A percentile compares a stretch with the other conserved stretches of the same genome.
Conservation (phyloP, 2,888 invertebrate species). For the Orgyia antiqua region DNA sequence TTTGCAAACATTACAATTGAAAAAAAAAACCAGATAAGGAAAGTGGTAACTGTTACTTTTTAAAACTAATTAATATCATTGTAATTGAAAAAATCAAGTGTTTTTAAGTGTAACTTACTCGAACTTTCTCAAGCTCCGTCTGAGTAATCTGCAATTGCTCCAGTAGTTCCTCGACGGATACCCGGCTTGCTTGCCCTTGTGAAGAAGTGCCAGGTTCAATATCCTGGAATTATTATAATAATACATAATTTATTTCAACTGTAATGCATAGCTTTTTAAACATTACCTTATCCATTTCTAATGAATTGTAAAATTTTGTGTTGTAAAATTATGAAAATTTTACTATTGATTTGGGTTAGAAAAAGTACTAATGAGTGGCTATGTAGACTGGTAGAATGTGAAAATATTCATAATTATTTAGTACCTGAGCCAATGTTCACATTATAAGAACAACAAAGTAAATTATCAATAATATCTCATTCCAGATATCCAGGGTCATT, state of each 20-base stretch:
- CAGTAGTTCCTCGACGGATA: constrained; percentile 88
- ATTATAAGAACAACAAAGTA: too few relatives aligned
- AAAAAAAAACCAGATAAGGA: constrained; percentile 11
- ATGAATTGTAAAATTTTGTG: too few relatives aligned
- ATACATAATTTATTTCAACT: too few relatives aligned
- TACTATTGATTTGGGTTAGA: too few relatives aligned
- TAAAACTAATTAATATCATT: constrained; percentile 16
- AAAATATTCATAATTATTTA: too few relatives aligned
- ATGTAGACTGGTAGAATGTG: too few relatives aligned
- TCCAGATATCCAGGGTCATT: too few relatives aligned
- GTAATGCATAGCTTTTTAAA: too few relatives aligned
- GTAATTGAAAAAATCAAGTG: constrained; percentile 11
- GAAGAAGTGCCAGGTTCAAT: constrained; percentile 43
- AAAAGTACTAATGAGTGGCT: too few relatives aligned
- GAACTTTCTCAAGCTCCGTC: constrained; percentile 91
- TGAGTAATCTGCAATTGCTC: constrained; percentile 91
- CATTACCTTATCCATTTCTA: too few relatives aligned
- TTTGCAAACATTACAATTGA: constrained; percentile 22
- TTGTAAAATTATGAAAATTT: not conserved
- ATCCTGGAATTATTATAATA: constrained; percentile 52
- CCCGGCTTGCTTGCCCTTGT: constrained; percentile 80
- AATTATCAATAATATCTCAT: too few relatives aligned
- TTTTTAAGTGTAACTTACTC: constrained; percentile 78
- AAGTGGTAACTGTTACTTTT: constrained; percentile 7
- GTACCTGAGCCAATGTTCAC: too few relatives aligned